Base-by-base conservation (phyloP, 2,113 vertebrate species). In the Deroptyus accipitrinus region DNA sequence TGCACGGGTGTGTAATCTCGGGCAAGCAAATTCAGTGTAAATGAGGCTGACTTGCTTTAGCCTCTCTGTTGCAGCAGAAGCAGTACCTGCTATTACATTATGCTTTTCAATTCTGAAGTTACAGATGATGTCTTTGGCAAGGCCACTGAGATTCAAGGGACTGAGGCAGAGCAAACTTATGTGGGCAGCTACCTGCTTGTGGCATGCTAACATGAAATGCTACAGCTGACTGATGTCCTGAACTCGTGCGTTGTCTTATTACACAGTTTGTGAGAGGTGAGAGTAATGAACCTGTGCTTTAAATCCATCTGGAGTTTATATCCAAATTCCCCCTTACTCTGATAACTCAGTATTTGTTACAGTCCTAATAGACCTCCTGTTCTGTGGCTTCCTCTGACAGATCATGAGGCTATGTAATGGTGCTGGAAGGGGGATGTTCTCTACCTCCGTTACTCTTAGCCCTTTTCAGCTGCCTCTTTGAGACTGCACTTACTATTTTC, bases 311-410 rank as follows among this genome's bases (percentile, higher is more conserved):
- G 83, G 75, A 89, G 52, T 86, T 88, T 75, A 63, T 63, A 92
- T 61, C 48, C 69, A 54, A 92, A 93, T 95, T 93, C 74, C 52
- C 57, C 88, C 69, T 94, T 73, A 66, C 42, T 86, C 80, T 72
- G 90, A 93, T 94, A 95, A 86, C 41, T 91, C 23, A 2, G 44
- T 95, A 84, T 97, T 94, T 96, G 82, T 95, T 96, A 42, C 52
- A 83, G 59, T 61, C 30, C 52, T 95, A 91, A 62, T 13, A 94
- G 70, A 87, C 39, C 86, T 92, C 69, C 90, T 92, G 44, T 76
- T 93, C 44, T 79, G 77, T 68, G 48, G 39, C 42, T 93, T 95
- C 62, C 75, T 89, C 49, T 84, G 49, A 68, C 87, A 79, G 57
- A 93, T 68, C 66, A 23, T 35, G 44, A 87, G 41, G 57, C 77